Conservation (phyloP, 2,888 invertebrate species). For the Drosophila prostipennis region DNA sequence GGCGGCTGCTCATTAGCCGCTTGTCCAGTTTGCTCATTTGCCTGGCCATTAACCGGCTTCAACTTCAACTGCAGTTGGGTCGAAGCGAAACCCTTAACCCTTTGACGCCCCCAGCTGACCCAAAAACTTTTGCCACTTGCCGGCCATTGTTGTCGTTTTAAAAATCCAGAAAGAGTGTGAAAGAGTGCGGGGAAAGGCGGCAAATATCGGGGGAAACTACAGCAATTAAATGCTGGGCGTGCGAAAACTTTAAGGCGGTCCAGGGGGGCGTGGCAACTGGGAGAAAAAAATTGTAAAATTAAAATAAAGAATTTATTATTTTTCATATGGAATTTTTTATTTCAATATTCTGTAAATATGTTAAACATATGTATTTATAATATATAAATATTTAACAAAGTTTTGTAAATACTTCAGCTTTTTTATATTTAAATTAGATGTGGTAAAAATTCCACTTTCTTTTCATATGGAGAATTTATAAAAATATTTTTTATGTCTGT, state of each 20-base stretch:
- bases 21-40: conserved; percentile 62
- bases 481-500: too few species aligned
- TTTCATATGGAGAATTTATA: too few species aligned
- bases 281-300: not conserved
- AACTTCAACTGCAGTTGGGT: conserved; percentile 48
- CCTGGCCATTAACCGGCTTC: conserved; percentile 67
- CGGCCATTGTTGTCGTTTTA: conserved; percentile 48
- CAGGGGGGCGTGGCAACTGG: conserved; percentile 9
- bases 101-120: conserved; percentile 37
- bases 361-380: too few species aligned
- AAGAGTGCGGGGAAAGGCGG: conserved; percentile 15
- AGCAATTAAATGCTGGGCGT: conserved; percentile 69
- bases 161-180: conserved; percentile 5
- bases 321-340: too few species aligned
- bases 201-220: conserved; percentile 40
- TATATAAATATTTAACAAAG: too few species aligned
- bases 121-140: conserved; percentile 66
- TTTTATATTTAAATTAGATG: too few species aligned
- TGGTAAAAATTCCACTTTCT: too few species aligned
- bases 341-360: too few species aligned
- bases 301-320: too few species aligned
- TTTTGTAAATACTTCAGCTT: too few species aligned
- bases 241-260: conserved; percentile 47
- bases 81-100: conserved; percentile 9
- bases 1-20: conserved; percentile 66